Percentiles rank a stretch among this genome's conserved stretches.
Conservation (phyloP, 2,888 invertebrate genomes). For the Bugulina stolonifera region DNA sequence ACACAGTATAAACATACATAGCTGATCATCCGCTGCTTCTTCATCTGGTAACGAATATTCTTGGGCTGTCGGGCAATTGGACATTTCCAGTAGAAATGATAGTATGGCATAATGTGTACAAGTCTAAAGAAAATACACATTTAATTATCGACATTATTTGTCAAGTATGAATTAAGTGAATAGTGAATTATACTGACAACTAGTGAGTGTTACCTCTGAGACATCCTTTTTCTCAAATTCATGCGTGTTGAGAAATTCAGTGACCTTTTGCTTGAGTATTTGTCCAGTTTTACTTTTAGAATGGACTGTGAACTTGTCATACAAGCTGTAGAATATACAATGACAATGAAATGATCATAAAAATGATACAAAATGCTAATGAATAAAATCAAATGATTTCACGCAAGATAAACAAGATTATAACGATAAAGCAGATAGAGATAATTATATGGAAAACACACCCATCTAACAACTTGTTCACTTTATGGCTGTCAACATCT, state of each 20-base stretch:
- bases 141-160: not conserved
- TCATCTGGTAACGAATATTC: not conserved
- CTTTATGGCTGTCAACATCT: constrained; percentile 46
- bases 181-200: too few relatives aligned
- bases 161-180: not conserved
- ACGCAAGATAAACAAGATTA: too few relatives aligned
- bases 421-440: too few relatives aligned
- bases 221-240: constrained; percentile 35
- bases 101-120: constrained; percentile 46
- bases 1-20: too few relatives aligned
- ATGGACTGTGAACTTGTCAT: constrained; percentile 44
- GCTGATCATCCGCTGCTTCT: not conserved
- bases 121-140: constrained; percentile 36
- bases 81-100: constrained; percentile 37
- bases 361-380: too few relatives aligned
- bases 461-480: constrained; percentile 41
- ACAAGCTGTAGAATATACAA: constrained; percentile 34
- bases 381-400: too few relatives aligned
- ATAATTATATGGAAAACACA: constrained; percentile 32
- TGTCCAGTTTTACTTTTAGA: constrained; percentile 40
- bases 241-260: constrained; percentile 37
- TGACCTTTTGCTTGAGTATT: constrained; percentile 33
- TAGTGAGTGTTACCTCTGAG: constrained; percentile 43
- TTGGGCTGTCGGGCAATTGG: constrained; percentile 37
- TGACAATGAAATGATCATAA: too few relatives aligned